phyloP scores from a whole-genome alignment of 2,113 vertebrate species.

The Rhea pennata region DNA sequence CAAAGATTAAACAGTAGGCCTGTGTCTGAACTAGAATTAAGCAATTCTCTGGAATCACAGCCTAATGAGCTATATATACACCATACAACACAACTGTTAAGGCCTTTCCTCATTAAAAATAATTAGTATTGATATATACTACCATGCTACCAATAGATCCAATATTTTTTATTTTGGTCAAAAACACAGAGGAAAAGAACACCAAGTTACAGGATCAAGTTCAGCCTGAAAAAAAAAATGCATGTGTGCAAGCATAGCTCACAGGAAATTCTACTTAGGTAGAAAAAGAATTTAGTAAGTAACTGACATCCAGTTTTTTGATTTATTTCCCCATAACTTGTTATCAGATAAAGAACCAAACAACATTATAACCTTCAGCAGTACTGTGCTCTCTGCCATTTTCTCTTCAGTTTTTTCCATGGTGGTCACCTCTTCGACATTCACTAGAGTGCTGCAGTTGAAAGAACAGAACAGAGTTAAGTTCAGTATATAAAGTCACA shows the following conservation, averaged over 20 bases:
- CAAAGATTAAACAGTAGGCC: neutral
- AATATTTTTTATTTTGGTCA: neutral
- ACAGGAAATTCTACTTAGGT: neutral
- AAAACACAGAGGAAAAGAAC: neutral
- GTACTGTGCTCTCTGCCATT: neutral
- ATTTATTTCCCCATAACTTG: neutral
- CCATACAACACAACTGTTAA: neutral
- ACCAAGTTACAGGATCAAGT: neutral
- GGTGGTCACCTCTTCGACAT: neutral
- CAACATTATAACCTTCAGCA: conserved; percentile 47
- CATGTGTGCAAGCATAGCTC: neutral
- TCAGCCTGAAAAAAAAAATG: neutral
- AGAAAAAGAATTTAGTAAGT: neutral
- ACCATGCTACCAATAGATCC: neutral
- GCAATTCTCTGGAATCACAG: neutral
- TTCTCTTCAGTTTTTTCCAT: conserved; percentile 1
- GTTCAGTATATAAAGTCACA: neutral
- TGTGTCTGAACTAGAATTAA: neutral
- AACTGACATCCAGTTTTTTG: neutral
- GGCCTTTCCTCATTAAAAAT: neutral
- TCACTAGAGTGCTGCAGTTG: conserved; percentile 18
- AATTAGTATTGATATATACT: neutral
- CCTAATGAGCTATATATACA: neutral
- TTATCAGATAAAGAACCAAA: neutral
- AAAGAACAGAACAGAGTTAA: neutral